Percentiles rank a stretch among this genome's conserved stretches.
These are phyloP conservation scores for Tiaroga cobitis DNA, from an alignment of 2,797 vertebrate species.

Conservation along the genomic window DNA sequence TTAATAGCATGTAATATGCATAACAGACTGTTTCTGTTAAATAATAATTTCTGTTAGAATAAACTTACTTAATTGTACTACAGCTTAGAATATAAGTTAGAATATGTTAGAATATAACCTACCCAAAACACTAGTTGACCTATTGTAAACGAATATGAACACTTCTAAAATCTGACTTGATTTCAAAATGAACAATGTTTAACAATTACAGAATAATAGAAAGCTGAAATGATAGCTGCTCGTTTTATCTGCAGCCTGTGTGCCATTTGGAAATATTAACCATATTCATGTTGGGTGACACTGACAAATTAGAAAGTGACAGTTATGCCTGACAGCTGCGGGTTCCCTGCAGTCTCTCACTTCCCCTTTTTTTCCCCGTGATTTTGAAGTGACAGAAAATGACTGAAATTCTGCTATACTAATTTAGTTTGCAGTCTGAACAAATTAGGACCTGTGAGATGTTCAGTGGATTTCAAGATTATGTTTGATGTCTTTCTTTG, in stretches of 20 bases:
- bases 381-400: background rate
- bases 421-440: background rate
- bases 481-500: constrained; percentile 5
- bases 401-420: background rate
- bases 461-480: background rate
- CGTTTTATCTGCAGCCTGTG: constrained; percentile 4
- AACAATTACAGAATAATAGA: background rate
- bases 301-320: constrained; percentile 21
- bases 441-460: background rate
- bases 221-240: background rate
- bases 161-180: constrained; percentile 12
- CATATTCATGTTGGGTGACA: background rate
- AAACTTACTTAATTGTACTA: background rate
- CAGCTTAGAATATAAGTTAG: no score
- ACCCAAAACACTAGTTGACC: background rate
- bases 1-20: background rate
- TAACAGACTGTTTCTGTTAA: background rate
- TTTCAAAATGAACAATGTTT: background rate
- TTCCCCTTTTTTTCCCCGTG: no score
- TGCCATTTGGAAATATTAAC: constrained; percentile 13
- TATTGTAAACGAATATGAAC: background rate
- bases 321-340: constrained; percentile 1
- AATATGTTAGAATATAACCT: background rate
- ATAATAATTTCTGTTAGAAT: background rate
- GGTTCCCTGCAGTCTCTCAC: background rate